Evolutionary conservation across 2,797 vertebrate genomes (phyloP).

Genomic region (Neomorphus geoffroyi): DNA sequence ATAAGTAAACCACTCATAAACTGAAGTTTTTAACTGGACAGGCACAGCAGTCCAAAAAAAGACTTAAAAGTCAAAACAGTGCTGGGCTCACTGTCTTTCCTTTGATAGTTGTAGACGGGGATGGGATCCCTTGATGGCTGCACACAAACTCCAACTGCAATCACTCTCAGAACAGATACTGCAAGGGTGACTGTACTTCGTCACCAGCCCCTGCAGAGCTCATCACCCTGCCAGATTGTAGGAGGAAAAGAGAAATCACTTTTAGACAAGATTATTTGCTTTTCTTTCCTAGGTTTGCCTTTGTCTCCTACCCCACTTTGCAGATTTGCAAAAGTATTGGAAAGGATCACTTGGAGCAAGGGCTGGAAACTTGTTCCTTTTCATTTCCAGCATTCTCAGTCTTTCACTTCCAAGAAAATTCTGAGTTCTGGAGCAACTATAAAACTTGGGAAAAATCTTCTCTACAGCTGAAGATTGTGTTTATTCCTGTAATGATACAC

Average conservation of each 20-base stretch:
- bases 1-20: not conserved
- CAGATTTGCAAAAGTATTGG: not conserved
- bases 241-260: not conserved
- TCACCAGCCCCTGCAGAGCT: not conserved
- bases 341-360: not conserved
- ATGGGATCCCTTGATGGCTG: not conserved
- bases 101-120: not conserved
- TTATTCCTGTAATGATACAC: constrained; percentile 5
- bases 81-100: not conserved
- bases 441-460: not conserved
- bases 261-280: not conserved
- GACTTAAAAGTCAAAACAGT: not conserved
- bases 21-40: not conserved
- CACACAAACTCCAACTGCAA: not conserved
- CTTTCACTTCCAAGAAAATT: not conserved
- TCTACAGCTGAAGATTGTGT: not conserved
- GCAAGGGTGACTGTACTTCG: not conserved
- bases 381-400: not conserved
- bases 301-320: not conserved
- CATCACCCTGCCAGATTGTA: not conserved
- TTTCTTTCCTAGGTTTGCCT: not conserved
- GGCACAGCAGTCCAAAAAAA: not conserved
- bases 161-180: not conserved
- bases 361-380: not conserved
- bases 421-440: not conserved